Evolutionary conservation across 23 tunicate genomes (phyloP).

Genomic region (Clavelina lepadiformis): DNA sequence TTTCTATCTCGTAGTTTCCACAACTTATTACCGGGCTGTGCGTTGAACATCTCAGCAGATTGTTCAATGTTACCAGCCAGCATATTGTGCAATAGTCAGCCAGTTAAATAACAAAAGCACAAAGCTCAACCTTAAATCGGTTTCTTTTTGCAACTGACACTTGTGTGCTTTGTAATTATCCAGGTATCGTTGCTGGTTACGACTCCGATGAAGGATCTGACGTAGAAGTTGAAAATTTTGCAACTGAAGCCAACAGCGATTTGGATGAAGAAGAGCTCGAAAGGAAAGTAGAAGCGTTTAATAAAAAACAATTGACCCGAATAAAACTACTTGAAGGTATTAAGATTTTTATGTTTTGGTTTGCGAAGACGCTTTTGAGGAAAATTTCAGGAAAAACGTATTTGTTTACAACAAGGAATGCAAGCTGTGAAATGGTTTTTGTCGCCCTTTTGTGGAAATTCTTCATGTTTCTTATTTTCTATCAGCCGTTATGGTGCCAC

Average conservation of each 20-base stretch:
- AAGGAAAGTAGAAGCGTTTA: conserved; percentile 23
- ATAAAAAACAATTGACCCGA: conserved; percentile 26
- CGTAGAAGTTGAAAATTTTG: background rate
- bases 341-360: background rate
- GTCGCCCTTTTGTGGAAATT: background rate
- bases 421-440: background rate
- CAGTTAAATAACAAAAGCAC: too few species aligned
- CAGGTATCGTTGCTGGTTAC: conserved; percentile 61
- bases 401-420: too few species aligned
- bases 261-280: conserved; percentile 16
- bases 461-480: too few species aligned
- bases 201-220: conserved; percentile 54
- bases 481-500: too few species aligned
- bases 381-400: background rate
- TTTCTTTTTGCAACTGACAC: background rate
- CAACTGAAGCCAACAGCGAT: background rate
- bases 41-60: too few species aligned
- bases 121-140: too few species aligned
- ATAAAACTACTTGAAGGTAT: conserved; percentile 17
- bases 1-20: background rate
- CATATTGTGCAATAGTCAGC: too few species aligned
- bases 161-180: background rate
- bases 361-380: background rate
- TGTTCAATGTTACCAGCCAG: too few species aligned
- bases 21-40: too few species aligned